Conservation (phyloP, 2,888 invertebrate genomes). For the Scrobipalpa costella region DNA sequence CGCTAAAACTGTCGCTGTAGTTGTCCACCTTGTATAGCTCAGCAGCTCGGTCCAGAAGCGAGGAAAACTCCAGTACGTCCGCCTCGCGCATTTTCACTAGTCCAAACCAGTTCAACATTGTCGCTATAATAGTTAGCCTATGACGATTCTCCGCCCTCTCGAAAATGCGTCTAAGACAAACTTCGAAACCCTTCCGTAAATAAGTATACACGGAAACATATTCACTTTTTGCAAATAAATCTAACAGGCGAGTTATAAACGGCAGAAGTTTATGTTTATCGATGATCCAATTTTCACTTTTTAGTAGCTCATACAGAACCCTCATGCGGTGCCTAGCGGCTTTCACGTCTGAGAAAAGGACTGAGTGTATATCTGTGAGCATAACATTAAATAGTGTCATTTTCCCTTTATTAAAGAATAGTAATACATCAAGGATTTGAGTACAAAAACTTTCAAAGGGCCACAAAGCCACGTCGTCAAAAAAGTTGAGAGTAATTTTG, state of each 20-base stretch:
- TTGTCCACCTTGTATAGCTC: conserved; percentile 62
- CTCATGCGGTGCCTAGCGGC: conserved; percentile 69
- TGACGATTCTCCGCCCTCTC: conserved; percentile 70
- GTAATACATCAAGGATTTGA: conserved; percentile 57
- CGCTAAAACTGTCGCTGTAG: conserved; percentile 67
- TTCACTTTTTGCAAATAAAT: conserved; percentile 68
- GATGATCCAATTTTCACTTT: conserved; percentile 69
- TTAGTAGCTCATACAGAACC: conserved; percentile 74
- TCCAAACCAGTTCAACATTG: conserved; percentile 77
- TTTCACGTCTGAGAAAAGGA: conserved; percentile 51
- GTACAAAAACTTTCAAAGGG: conserved; percentile 56
- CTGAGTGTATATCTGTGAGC: conserved; percentile 58
- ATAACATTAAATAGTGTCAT: conserved; percentile 55
- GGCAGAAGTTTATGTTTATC: conserved; percentile 60
- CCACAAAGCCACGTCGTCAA: conserved; percentile 53
- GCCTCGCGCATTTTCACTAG: conserved; percentile 61
- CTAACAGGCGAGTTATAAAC: conserved; percentile 68
- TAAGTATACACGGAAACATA: conserved; percentile 48
- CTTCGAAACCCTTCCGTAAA: conserved; percentile 76
- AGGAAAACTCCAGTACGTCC: conserved; percentile 76
- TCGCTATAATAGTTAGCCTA: conserved; percentile 69
- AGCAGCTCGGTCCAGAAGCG: conserved; percentile 77
- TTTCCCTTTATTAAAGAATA: conserved; percentile 52
- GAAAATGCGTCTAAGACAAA: conserved; percentile 77
- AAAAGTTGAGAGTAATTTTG: conserved; percentile 55